These are phyloP conservation scores for Sinonovacula constricta DNA, from an alignment of 1,140 invertebrate genomes.

Conservation along the genomic window DNA sequence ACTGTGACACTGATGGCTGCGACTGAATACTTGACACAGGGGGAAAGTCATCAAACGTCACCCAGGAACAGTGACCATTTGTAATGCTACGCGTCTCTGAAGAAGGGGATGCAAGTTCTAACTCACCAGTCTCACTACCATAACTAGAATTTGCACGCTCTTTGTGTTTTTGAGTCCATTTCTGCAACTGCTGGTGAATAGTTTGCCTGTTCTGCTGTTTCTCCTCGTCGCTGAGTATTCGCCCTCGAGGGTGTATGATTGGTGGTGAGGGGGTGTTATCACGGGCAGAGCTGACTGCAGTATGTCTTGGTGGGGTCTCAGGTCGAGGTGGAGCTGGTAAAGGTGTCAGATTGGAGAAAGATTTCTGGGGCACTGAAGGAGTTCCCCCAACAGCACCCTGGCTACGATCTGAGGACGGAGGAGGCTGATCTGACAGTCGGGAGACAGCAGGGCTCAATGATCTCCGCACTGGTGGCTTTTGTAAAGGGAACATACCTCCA, in stretches of 20 bases:
- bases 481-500: conserved; percentile 7
- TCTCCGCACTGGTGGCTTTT: conserved; percentile 29
- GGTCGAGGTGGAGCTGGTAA: not conserved
- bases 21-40: not conserved
- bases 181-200: conserved; percentile 72
- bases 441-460: conserved; percentile 36
- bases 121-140: conserved; percentile 35
- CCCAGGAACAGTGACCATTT: conserved; percentile 45
- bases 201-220: conserved; percentile 71
- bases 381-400: conserved; percentile 36
- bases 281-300: conserved; percentile 21
- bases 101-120: conserved; percentile 23
- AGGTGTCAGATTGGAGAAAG: not conserved
- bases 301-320: conserved; percentile 46
- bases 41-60: conserved; percentile 32
- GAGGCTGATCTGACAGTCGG: conserved; percentile 8
- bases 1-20: conserved; percentile 6
- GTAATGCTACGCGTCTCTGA: conserved; percentile 40
- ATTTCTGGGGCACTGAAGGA: not conserved
- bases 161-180: conserved; percentile 71
- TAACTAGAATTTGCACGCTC: conserved; percentile 56
- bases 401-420: not conserved
- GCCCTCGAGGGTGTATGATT: conserved; percentile 59
- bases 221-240: conserved; percentile 71
- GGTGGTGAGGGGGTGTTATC: conserved; percentile 60